Percentiles rank a stretch among this genome's conserved stretches.
Evolutionary conservation across 2,888 invertebrate species (phyloP).

Genomic region (Seira musarum): DNA sequence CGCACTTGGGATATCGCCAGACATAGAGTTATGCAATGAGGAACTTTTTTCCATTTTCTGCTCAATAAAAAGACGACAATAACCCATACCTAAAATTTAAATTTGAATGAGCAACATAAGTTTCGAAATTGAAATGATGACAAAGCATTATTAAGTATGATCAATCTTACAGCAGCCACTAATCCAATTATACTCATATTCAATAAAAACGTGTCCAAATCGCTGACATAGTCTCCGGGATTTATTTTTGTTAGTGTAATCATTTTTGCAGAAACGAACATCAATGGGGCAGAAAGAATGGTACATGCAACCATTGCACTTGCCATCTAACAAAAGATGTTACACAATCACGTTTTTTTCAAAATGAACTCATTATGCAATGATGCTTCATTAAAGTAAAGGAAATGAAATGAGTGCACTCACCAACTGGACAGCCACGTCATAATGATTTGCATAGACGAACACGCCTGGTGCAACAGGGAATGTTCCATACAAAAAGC

Average conservation of each 20-base stretch:
- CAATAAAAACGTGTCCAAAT: conserved; percentile 85
- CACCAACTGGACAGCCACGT: conserved; percentile 89
- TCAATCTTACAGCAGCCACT: conserved; percentile 79
- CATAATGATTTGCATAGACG: conserved; percentile 92
- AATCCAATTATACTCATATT: conserved; percentile 87
- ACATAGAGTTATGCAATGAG: conserved; percentile 86
- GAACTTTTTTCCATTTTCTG: conserved; percentile 83
- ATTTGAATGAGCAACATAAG: not conserved
- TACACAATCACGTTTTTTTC: not conserved
- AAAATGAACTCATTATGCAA: not conserved
- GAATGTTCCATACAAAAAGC: conserved; percentile 95
- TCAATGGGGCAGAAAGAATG: conserved; percentile 93
- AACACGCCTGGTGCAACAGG: conserved; percentile 79
- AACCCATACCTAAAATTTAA: conserved; percentile 78
- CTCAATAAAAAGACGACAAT: conserved; percentile 82
- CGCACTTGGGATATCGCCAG: conserved; percentile 86
- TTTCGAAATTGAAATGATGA: conserved; percentile 18
- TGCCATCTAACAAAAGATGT: conserved; percentile 80
- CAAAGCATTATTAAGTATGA: not conserved
- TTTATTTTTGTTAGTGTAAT: conserved; percentile 80
- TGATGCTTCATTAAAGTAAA: not conserved
- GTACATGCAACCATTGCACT: conserved; percentile 96
- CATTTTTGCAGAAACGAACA: conserved; percentile 96
- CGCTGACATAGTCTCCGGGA: conserved; percentile 82
- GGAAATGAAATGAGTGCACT: conserved; percentile 68